Evolutionary conservation across 2,888 invertebrate genomes (phyloP).

Genomic region (Sycophila texana): DNA sequence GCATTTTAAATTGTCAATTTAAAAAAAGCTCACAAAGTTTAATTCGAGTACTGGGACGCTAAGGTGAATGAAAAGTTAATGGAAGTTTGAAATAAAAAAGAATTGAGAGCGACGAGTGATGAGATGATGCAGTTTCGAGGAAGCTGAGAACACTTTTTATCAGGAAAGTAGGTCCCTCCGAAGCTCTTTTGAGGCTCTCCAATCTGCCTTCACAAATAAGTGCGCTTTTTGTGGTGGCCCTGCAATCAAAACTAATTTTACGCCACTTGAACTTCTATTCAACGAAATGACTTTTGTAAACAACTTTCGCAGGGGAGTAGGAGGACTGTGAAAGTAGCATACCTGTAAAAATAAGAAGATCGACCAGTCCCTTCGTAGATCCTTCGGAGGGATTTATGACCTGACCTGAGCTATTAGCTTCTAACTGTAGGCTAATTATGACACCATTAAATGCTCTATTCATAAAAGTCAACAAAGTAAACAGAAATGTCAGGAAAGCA

Average conservation of each 20-base stretch:
- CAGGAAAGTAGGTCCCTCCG: conserved; percentile 45
- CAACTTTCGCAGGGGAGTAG: conserved; percentile 61
- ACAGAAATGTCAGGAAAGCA: conserved; percentile 33
- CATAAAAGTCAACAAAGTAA: conserved; percentile 41
- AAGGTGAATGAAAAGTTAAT: no score
- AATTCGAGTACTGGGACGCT: background rate
- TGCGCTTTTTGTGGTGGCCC: conserved; percentile 21
- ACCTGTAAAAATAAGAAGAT: background rate
- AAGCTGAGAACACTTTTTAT: conserved; percentile 39
- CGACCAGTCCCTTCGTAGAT: background rate
- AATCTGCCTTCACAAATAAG: background rate
- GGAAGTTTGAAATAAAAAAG: background rate
- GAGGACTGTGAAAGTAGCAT: conserved; percentile 48
- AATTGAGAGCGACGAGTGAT: background rate
- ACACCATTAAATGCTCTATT: conserved; percentile 15
- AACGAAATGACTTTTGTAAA: conserved; percentile 65
- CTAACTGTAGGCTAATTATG: background rate
- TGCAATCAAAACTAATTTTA: conserved; percentile 57
- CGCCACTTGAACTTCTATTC: conserved; percentile 61
- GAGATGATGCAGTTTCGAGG: conserved; percentile 33
- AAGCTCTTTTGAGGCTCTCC: conserved; percentile 8
- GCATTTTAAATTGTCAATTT: no score
- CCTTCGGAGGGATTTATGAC: conserved; percentile 16
- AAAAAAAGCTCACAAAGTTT: conserved; percentile 2
- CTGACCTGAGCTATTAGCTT: background rate